phyloP scores from a whole-genome alignment of 2,888 invertebrate species.

The Polydrusus tereticollis region DNA sequence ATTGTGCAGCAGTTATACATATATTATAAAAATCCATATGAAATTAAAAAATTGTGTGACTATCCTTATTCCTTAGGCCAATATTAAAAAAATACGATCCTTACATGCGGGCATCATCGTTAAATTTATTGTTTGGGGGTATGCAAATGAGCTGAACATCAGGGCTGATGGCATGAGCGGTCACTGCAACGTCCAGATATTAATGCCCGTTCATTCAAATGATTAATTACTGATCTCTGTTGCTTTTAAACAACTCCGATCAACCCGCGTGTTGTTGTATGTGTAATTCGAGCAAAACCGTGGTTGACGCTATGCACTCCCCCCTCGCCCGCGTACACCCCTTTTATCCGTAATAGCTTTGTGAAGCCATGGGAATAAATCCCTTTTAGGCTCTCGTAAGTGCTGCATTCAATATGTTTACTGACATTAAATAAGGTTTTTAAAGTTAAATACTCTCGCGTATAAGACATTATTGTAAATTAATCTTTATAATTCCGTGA shows the following conservation, averaged over 20 bases:
- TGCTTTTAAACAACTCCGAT: slow-evolving; percentile 43
- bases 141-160: slow-evolving; percentile 46
- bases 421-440: slow-evolving; percentile 22
- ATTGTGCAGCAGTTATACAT: too few species aligned
- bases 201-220: slow-evolving; percentile 62
- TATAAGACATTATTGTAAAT: too few species aligned
- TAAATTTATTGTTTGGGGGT: slow-evolving; percentile 39
- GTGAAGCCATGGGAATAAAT: slow-evolving; percentile 47
- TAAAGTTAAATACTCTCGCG: too few species aligned
- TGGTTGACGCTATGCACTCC: slow-evolving; percentile 22
- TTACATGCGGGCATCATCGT: slow-evolving; percentile 41
- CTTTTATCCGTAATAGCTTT: slow-evolving; percentile 42
- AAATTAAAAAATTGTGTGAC: slow-evolving; percentile 1
- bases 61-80: slow-evolving; percentile 4
- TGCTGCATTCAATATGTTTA: slow-evolving; percentile 37
- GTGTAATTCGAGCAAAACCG: slow-evolving; percentile 47
- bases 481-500: too few species aligned
- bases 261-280: slow-evolving; percentile 38
- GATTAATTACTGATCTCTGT: slow-evolving; percentile 55
- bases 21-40: too few species aligned
- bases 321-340: slow-evolving; percentile 35
- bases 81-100: slow-evolving; percentile 35
- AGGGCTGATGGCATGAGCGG: slow-evolving; percentile 52
- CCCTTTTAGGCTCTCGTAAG: slow-evolving; percentile 39
- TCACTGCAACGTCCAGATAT: slow-evolving; percentile 62